A percentile compares a stretch with the other conserved stretches of the same genome.
phyloP scores from a whole-genome alignment of 2,888 invertebrate genomes.

The Leptothorax acervorum region DNA sequence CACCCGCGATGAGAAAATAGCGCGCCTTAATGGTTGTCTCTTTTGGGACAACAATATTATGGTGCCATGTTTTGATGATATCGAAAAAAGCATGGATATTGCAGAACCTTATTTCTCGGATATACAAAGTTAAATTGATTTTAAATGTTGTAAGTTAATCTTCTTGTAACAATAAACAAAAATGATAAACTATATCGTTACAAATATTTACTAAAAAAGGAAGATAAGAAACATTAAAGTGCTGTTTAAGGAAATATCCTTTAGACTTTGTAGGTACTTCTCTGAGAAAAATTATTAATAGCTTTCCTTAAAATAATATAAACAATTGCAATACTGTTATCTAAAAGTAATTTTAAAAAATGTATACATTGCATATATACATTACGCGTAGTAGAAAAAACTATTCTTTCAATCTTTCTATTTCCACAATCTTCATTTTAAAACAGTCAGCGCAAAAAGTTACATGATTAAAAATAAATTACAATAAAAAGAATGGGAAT shows the following conservation, averaged over 20 bases:
- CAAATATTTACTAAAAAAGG: conserved; percentile 7
- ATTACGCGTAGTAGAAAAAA: not conserved
- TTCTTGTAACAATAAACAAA: conserved; percentile 30
- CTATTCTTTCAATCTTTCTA: not conserved
- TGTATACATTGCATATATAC: not conserved
- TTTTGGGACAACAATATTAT: conserved; percentile 48
- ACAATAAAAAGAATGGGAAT: not conserved
- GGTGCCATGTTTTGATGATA: conserved; percentile 41
- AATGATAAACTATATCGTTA: not conserved
- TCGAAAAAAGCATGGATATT: conserved; percentile 38
- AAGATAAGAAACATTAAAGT: conserved; percentile 4
- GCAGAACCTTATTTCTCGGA: conserved; percentile 19
- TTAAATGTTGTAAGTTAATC: conserved; percentile 41
- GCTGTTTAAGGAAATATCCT: not conserved
- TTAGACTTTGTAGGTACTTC: not conserved
- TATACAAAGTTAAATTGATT: conserved; percentile 33
- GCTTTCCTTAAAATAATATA: not conserved
- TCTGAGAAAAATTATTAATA: conserved; percentile 7
- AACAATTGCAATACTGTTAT: not conserved
- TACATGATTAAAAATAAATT: not conserved
- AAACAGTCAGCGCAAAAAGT: not conserved
- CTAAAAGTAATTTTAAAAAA: not conserved
- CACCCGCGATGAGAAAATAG: conserved; percentile 44
- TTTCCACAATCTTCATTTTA: not conserved
- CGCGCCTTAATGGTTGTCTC: conserved; percentile 47